These are phyloP conservation scores for Ips nitidus DNA, from an alignment of 1,140 invertebrate genomes.

Conservation along the genomic window DNA sequence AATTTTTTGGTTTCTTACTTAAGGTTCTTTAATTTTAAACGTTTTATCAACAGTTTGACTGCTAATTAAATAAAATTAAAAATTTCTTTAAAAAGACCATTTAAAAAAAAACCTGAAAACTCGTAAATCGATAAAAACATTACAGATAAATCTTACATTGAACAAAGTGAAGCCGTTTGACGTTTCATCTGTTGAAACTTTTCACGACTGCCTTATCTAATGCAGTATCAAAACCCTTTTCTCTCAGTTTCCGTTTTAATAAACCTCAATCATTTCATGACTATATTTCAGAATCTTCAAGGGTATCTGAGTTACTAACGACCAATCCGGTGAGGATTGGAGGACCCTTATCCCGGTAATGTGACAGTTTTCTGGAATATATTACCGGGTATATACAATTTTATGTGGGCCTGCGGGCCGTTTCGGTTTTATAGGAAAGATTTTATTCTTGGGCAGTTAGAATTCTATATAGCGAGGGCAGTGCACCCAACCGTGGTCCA, in stretches of 20 bases:
- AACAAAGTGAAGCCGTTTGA: no score
- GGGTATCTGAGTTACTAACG: constrained; percentile 24
- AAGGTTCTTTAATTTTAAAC: no score
- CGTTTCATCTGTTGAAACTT: background rate
- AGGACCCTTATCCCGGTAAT: constrained; percentile 21
- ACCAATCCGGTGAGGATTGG: constrained; percentile 15
- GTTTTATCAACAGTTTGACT: no score
- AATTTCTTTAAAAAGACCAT: no score
- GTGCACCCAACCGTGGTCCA: background rate
- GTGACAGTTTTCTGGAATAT: constrained; percentile 25
- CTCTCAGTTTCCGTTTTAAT: constrained; percentile 19
- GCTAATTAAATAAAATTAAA: no score
- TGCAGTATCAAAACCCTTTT: background rate
- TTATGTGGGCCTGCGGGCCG: constrained; percentile 11
- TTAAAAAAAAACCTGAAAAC: no score
- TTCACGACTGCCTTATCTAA: background rate
- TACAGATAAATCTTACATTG: no score
- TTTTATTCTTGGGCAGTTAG: constrained; percentile 4
- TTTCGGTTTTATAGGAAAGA: constrained; percentile 13
- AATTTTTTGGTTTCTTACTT: no score
- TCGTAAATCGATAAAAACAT: no score
- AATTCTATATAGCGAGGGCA: background rate
- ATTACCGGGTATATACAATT: constrained; percentile 23
- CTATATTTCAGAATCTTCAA: constrained; percentile 14
- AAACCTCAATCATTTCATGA: constrained; percentile 13